Percentiles rank a stretch among this genome's conserved stretches.
These are phyloP conservation scores for Trichoplusia ni DNA, from an alignment of 1,140 invertebrate species.

Conservation along the genomic window DNA sequence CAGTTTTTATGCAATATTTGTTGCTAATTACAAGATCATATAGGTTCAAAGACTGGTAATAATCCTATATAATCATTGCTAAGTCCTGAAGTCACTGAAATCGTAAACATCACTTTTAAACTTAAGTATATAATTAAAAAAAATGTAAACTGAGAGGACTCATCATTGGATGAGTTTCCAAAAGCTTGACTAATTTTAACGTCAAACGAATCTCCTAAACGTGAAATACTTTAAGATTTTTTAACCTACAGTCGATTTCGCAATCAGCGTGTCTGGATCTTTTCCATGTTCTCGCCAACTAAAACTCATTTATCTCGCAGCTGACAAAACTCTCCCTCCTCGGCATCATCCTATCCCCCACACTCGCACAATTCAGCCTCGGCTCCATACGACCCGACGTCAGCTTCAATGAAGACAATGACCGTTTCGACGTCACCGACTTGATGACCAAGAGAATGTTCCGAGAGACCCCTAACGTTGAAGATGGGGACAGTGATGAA, in stretches of 20 bases:
- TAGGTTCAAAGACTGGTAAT: too few species aligned
- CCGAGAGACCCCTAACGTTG: neutral
- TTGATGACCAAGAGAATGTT: slow-evolving; percentile 2
- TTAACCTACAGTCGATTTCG: neutral
- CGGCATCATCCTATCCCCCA: neutral
- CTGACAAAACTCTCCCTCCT: neutral
- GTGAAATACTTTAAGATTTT: too few species aligned
- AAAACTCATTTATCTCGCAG: slow-evolving; percentile 2
- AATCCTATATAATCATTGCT: too few species aligned
- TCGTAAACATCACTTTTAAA: too few species aligned
- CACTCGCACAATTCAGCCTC: slow-evolving; percentile 2
- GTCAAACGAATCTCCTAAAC: too few species aligned
- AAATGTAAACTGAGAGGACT: too few species aligned
- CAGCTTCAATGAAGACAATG: slow-evolving; percentile 34
- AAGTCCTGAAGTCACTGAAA: too few species aligned
- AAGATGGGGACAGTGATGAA: neutral
- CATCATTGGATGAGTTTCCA: too few species aligned
- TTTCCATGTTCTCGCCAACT: neutral
- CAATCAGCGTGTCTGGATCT: neutral
- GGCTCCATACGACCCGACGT: slow-evolving; percentile 34
- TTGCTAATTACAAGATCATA: neutral
- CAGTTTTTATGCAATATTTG: neutral
- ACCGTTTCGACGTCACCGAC: slow-evolving; percentile 36
- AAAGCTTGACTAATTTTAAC: too few species aligned
- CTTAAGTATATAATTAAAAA: too few species aligned